These are phyloP conservation scores for Xenops minutus DNA, from an alignment of 2,797 vertebrate genomes.

Conservation along the genomic window DNA sequence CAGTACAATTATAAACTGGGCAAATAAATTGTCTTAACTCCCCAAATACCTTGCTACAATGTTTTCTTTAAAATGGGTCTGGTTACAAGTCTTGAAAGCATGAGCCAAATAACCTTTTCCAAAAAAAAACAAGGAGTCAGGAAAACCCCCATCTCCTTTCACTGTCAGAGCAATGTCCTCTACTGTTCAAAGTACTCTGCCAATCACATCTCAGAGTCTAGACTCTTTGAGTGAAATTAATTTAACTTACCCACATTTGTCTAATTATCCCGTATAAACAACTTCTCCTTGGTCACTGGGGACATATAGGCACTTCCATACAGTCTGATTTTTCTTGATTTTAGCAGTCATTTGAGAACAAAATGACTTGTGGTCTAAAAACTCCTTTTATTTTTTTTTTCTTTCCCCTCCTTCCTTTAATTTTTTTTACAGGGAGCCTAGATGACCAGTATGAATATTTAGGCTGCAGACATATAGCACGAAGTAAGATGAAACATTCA, in stretches of 20 bases:
- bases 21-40: neutral
- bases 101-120: neutral
- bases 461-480: neutral
- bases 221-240: neutral
- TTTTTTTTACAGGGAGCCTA: neutral
- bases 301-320: neutral
- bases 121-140: neutral
- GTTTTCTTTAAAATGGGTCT: neutral
- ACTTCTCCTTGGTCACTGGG: neutral
- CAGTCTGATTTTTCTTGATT: neutral
- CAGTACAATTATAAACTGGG: neutral
- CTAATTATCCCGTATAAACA: neutral
- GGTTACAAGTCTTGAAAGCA: neutral
- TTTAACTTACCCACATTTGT: neutral
- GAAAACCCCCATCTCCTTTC: neutral
- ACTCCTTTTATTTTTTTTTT: too few species aligned
- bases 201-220: neutral
- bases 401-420: rapidly evolving
- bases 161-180: neutral
- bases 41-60: neutral
- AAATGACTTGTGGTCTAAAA: neutral
- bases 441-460: neutral
- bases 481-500: neutral
- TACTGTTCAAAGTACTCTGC: neutral
- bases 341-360: neutral